Evolutionary conservation across 2,888 invertebrate genomes (phyloP).

Genomic region (Herminia tarsipennalis): DNA sequence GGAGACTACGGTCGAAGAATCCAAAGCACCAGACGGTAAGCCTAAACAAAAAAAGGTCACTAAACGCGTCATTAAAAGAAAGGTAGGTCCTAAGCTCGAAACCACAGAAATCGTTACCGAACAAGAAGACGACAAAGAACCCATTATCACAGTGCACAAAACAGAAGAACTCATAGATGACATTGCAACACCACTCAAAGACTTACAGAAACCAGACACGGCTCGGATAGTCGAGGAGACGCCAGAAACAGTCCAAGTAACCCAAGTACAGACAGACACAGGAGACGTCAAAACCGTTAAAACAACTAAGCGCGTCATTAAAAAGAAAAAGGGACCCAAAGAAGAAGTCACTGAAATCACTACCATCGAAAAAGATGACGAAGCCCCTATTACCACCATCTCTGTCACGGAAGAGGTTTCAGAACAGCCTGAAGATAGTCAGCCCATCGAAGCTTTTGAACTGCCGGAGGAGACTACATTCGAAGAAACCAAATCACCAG

Average conservation of each 20-base stretch:
- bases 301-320: conserved; percentile 11
- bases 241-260: conserved; percentile 12
- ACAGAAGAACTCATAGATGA: conserved; percentile 48
- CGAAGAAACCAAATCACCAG: conserved; percentile 54
- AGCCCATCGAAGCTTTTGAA: conserved; percentile 31
- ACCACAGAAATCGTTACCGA: conserved; percentile 36
- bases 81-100: conserved; percentile 47
- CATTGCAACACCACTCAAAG: conserved; percentile 25
- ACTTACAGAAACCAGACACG: conserved; percentile 12
- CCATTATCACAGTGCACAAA: conserved; percentile 49
- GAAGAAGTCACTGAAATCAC: conserved; percentile 12
- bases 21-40: conserved; percentile 12
- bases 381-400: conserved; percentile 18
- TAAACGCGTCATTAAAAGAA: conserved; percentile 50
- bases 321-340: conserved; percentile 10
- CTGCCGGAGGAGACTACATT: conserved; percentile 49
- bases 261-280: conserved; percentile 8
- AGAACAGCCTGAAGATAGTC: conserved; percentile 12
- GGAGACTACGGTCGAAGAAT: conserved; percentile 48
- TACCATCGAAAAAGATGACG: conserved; percentile 8
- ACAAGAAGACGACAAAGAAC: conserved; percentile 40
- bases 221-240: conserved; percentile 4
- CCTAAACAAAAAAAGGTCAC: conserved; percentile 36
- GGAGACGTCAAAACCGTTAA: conserved; percentile 11
- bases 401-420: conserved; percentile 10